phyloP scores from a whole-genome alignment of 2,113 vertebrate species.

The Pimephales promelas region DNA sequence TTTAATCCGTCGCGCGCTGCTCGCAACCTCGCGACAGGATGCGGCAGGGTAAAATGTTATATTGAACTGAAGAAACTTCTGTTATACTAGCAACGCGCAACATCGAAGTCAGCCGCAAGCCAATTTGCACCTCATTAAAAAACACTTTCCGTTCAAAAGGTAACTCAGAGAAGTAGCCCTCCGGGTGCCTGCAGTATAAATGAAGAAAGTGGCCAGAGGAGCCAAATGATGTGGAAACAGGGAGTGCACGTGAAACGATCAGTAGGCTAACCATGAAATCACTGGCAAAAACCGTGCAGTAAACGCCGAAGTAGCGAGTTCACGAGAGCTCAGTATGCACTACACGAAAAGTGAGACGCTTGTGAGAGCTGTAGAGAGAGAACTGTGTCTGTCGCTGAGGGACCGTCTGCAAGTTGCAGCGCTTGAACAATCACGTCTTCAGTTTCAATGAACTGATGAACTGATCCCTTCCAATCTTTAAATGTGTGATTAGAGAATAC shows the following conservation, averaged over 20 bases:
- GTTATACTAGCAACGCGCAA: constrained; percentile 53
- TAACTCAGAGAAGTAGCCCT: neutral
- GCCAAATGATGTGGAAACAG: neutral
- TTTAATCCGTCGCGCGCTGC: constrained; percentile 51
- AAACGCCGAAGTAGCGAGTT: neutral
- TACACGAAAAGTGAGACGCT: constrained; percentile 21
- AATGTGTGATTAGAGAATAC: neutral
- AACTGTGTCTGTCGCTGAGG: constrained; percentile 13
- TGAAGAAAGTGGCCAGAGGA: neutral
- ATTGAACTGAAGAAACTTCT: constrained; percentile 57
- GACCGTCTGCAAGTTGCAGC: constrained; percentile 48
- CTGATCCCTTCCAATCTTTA: constrained; percentile 7
- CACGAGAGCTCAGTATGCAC: constrained; percentile 9
- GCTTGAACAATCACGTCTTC: neutral
- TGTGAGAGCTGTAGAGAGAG: neutral
- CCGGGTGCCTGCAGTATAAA: neutral
- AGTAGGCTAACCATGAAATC: neutral
- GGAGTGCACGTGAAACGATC: constrained; percentile 12
- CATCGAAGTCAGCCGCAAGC: constrained; percentile 45
- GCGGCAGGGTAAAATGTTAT: constrained; percentile 27
- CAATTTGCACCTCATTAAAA: constrained; percentile 31
- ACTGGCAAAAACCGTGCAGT: constrained; percentile 5
- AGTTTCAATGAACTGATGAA: neutral
- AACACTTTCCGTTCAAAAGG: constrained; percentile 9
- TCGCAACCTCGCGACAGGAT: constrained; percentile 40